phyloP scores from a whole-genome alignment of 2,113 vertebrate genomes.

The Podiceps cristatus region DNA sequence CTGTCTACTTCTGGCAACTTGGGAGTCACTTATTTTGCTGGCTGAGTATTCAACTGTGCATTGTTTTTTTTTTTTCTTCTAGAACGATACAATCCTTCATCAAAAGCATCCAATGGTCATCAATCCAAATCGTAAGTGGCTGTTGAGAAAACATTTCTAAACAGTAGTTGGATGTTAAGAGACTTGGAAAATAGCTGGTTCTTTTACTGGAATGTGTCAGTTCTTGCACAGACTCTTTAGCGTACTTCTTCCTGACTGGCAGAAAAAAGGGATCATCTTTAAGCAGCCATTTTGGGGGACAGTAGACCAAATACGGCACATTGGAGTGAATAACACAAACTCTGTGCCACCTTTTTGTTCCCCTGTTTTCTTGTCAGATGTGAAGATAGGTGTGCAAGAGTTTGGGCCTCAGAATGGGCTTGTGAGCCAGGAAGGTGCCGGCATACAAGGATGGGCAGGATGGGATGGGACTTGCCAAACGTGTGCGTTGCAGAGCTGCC shows the following conservation, averaged over 20 bases:
- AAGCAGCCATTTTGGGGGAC: neutral
- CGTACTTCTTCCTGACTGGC: neutral
- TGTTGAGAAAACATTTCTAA: neutral
- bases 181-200: neutral
- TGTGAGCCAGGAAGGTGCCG: neutral
- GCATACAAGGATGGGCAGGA: neutral
- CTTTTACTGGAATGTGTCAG: neutral
- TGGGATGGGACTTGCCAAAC: neutral
- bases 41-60: neutral
- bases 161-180: rapidly evolving
- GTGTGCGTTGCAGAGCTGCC: neutral
- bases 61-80: constrained; percentile 20
- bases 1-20: neutral
- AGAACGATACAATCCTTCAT: constrained; percentile 90
- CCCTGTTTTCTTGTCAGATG: neutral
- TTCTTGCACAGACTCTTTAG: neutral
- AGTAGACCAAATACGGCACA: neutral
- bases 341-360: neutral
- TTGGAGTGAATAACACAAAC: neutral
- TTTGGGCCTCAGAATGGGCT: neutral
- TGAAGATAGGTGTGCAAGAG: neutral
- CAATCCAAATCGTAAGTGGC: constrained; percentile 89
- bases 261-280: neutral
- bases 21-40: neutral
- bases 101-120: constrained; percentile 91